Conservation (phyloP, 2,797 vertebrate species). For the Pteropus rufus region DNA sequence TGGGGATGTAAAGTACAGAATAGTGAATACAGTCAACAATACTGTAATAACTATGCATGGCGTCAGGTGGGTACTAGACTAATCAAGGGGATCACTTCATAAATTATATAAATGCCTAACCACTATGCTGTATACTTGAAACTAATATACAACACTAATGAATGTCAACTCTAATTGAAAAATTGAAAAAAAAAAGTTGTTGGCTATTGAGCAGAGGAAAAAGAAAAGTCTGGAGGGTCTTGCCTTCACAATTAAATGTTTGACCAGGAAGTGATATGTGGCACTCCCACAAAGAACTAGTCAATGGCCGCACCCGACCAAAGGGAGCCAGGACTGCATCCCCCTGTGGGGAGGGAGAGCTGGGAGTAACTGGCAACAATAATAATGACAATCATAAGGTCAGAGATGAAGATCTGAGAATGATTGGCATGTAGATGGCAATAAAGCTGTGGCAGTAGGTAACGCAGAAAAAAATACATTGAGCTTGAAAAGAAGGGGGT, state of each 20-base stretch:
- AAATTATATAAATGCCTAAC: no score
- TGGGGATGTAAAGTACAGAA: no score
- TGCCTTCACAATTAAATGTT: neutral
- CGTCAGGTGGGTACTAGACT: no score
- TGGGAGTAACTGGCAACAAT: neutral
- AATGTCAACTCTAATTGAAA: no score
- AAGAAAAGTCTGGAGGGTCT: neutral
- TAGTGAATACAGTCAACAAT: no score
- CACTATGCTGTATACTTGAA: no score
- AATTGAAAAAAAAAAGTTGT: neutral
- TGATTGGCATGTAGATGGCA: neutral
- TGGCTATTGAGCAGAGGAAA: neutral
- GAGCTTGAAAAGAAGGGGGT: neutral
- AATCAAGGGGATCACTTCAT: no score
- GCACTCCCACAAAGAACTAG: neutral
- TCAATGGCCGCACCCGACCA: neutral
- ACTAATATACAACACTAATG: no score
- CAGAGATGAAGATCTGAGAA: neutral
- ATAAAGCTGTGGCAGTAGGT: neutral
- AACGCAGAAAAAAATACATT: neutral
- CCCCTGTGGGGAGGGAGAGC: neutral
- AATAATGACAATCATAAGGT: neutral
- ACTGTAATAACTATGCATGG: no score
- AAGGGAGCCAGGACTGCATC: neutral
- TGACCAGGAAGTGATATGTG: neutral